Percentiles rank a stretch among this genome's conserved stretches.
These are phyloP conservation scores for Antigone vipio DNA, from an alignment of 2,113 vertebrate genomes.

Conservation along the genomic window DNA sequence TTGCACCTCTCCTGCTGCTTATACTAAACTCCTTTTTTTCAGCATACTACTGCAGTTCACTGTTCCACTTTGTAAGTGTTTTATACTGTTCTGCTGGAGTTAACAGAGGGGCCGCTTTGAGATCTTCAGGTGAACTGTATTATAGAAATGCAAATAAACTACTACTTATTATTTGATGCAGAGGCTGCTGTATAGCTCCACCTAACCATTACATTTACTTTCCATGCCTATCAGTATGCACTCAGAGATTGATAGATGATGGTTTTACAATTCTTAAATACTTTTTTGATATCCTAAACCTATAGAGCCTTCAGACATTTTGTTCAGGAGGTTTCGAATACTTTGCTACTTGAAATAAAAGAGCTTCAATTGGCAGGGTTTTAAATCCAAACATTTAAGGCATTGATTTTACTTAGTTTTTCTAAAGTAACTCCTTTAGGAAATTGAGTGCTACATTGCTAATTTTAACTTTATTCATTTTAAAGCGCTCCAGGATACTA, in stretches of 20 bases:
- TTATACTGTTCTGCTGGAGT: conserved; percentile 2
- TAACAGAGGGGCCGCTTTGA: neutral
- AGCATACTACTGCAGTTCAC: neutral
- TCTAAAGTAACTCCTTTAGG: conserved; percentile 65
- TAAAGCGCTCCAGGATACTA: conserved; percentile 55
- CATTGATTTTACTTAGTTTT: conserved; percentile 66
- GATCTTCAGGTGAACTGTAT: conserved; percentile 16
- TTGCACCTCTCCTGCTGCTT: neutral
- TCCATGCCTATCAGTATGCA: conserved; percentile 42
- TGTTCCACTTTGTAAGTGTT: neutral
- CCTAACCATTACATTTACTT: conserved; percentile 5
- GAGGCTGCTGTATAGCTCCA: neutral
- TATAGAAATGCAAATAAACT: conserved; percentile 40
- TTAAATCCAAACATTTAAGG: conserved; percentile 58
- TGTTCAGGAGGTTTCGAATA: conserved; percentile 39
- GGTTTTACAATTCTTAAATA: conserved; percentile 57
- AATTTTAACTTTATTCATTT: conserved; percentile 66
- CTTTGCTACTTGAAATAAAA: conserved; percentile 54
- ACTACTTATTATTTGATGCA: conserved; percentile 4
- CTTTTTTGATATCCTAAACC: conserved; percentile 59
- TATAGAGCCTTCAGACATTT: conserved; percentile 56
- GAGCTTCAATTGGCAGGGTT: neutral
- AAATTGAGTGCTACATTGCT: conserved; percentile 54
- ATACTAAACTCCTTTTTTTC: neutral
- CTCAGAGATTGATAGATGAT: conserved; percentile 46